These are phyloP conservation scores for Tetramorium bicarinatum DNA, from an alignment of 2,888 invertebrate genomes.

Conservation along the genomic window DNA sequence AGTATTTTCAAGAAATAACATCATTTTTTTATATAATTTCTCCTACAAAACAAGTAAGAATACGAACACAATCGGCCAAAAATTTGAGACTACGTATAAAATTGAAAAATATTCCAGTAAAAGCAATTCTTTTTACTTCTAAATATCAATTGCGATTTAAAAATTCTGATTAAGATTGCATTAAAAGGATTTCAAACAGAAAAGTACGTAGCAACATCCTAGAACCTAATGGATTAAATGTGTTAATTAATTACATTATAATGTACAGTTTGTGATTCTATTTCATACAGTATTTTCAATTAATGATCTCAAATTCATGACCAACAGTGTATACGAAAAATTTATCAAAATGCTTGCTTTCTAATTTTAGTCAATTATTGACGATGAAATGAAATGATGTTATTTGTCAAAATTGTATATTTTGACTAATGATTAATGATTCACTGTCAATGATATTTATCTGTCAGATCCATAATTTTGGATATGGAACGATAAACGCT, in stretches of 20 bases:
- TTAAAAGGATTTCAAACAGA: no score
- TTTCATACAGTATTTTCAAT: no score
- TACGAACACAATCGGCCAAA: not conserved
- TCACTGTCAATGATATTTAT: constrained; percentile 28
- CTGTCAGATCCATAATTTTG: constrained; percentile 76
- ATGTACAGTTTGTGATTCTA: no score
- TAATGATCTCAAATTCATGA: no score
- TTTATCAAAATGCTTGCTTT: not conserved
- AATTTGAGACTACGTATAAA: not conserved
- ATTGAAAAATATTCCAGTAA: not conserved
- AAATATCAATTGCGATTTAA: no score
- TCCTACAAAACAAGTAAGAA: not conserved
- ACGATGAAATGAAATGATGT: not conserved
- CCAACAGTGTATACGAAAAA: not conserved
- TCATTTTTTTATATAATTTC: no score
- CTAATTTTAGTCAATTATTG: not conserved
- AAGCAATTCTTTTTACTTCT: no score
- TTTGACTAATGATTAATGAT: not conserved
- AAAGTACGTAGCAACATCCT: no score
- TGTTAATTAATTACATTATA: no score
- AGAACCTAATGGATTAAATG: no score
- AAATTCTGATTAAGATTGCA: no score
- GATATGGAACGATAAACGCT: constrained; percentile 78
- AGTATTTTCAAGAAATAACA: constrained; percentile 39
- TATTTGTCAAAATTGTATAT: not conserved